Evolutionary conservation across 2,797 vertebrate genomes (phyloP).

Genomic region (Scleropages formosus): DNA sequence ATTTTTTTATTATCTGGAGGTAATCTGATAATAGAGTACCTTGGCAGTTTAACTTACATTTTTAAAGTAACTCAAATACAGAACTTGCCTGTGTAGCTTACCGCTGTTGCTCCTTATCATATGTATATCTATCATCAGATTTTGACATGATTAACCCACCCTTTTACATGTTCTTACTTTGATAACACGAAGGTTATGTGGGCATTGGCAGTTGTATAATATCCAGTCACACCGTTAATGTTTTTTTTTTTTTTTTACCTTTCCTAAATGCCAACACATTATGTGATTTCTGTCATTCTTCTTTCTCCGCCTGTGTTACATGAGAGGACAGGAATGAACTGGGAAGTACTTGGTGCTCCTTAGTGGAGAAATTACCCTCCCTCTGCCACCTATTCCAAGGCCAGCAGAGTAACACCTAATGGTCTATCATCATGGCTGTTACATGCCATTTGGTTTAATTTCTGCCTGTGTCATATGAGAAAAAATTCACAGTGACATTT

Average conservation of each 20-base stretch:
- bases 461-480: neutral
- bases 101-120: neutral
- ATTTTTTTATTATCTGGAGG: neutral
- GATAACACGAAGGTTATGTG: neutral
- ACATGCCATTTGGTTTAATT: neutral
- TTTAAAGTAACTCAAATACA: neutral
- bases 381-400: neutral
- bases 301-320: neutral
- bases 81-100: neutral
- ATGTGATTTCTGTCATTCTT: slow-evolving; percentile 12
- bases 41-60: neutral
- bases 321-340: slow-evolving; percentile 3
- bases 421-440: neutral
- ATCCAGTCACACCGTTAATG: too few species aligned
- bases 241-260: too few species aligned
- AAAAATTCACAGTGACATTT: neutral
- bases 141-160: neutral
- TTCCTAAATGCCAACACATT: neutral
- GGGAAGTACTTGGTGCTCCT: neutral
- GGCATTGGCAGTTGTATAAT: too few species aligned
- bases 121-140: neutral
- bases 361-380: neutral
- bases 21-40: neutral
- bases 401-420: slow-evolving; percentile 5
- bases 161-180: neutral